Percentiles rank a stretch among this genome's conserved stretches.
Evolutionary conservation across 2,113 vertebrate species (phyloP).

Genomic region (Falcunculus frontatus): DNA sequence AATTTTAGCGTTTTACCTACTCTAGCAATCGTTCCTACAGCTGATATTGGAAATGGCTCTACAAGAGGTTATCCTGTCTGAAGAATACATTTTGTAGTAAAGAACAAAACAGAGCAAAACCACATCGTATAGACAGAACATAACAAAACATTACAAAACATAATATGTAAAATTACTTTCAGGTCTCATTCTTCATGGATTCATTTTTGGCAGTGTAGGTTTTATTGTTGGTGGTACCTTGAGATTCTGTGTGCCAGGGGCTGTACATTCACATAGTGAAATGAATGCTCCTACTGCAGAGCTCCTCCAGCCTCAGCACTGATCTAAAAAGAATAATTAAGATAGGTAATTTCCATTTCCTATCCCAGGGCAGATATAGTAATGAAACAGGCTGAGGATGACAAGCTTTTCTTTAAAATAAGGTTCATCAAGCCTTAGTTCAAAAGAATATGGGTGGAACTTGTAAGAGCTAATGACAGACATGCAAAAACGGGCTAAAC

Average conservation of each 20-base stretch:
- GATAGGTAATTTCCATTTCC: neutral
- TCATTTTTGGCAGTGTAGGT: neutral
- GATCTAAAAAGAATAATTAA: neutral
- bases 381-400: neutral
- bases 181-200: neutral
- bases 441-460: neutral
- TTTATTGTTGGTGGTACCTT: neutral
- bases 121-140: neutral
- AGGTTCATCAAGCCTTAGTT: neutral
- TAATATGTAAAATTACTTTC: neutral
- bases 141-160: neutral
- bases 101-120: neutral
- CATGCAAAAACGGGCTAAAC: neutral
- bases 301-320: neutral
- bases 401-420: neutral
- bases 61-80: neutral
- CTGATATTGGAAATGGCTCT: neutral
- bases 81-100: neutral
- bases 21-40: neutral
- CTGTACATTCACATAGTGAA: neutral
- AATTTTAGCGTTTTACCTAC: neutral
- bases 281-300: neutral
- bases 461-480: neutral
- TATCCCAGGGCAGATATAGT: neutral
- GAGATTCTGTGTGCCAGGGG: neutral